Base-by-base conservation (phyloP, 2,888 invertebrate species). In the Endotricha flammealis region DNA sequence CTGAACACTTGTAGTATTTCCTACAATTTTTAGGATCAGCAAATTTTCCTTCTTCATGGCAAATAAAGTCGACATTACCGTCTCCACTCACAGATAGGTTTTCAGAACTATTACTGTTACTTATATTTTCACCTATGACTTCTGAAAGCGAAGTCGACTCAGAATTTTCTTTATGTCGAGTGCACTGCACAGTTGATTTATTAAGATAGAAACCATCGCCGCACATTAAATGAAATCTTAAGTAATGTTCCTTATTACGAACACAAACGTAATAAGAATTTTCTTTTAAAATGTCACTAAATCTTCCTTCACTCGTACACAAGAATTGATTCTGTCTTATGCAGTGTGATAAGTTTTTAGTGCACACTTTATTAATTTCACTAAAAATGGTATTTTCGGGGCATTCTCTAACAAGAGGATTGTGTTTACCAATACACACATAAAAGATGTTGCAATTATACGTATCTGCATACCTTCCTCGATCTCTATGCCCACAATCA, bases 391-490 rank as follows among this genome's bases (percentile, higher is more conserved):
- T 81, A 39, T 73, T 67, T 7, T 46, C 50, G 11, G 87, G 87
- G 44, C 87, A 87, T 32, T 42, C 51, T 22, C 77, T 72, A 23
- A 60, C 39, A 23, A 78, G 51, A 16, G 79, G 69, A 39, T 64
- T 41, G n/a, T 43, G 30, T 36, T 46, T 62, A 9, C 79, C 77
- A 8, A 71, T 57, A 46, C 89, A 90, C 31, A 80, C 74, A 46
- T 88, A 89, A 54, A 88, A 89, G 51, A 81, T 83, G 32, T 72
- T 77, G 41, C 89, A 88, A 48, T 88, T 72, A 14, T 62, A 50
- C 9, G 67, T 71, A 55, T 89, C 86, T 2, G 80, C 61, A 52
- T 82, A 88, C 49, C 69, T 77, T 1, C 88, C 88, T n/a, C 75
- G 62, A n/a, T 42, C 48, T 16, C 55, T 53, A 39, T 52, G 55